These are phyloP conservation scores for Euphonia xanthogaster DNA, from an alignment of 2,797 vertebrate genomes.

Conservation along the genomic window DNA sequence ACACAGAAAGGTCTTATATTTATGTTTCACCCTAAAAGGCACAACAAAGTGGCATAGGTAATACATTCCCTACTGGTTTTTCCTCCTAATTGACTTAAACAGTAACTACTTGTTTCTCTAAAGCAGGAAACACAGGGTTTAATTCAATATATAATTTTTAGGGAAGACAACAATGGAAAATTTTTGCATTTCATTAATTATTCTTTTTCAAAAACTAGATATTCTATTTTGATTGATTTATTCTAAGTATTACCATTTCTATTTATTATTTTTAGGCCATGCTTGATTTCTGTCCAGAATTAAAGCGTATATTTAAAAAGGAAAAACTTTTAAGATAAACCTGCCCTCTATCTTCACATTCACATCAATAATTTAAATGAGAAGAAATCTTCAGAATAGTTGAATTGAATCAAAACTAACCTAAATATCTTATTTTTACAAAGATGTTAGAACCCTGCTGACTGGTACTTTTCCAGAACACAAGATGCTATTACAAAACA, in stretches of 20 bases:
- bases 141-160: background rate
- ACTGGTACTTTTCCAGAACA: background rate
- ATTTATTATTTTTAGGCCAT: background rate
- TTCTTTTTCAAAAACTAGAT: background rate
- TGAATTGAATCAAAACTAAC: background rate
- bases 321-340: background rate
- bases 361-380: background rate
- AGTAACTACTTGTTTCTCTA: background rate
- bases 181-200: background rate
- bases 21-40: background rate
- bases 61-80: background rate
- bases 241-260: background rate
- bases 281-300: background rate
- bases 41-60: background rate
- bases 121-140: background rate
- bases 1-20: background rate
- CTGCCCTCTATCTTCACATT: background rate
- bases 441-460: background rate
- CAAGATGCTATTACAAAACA: background rate
- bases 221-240: background rate
- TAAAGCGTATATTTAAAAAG: background rate
- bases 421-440: background rate
- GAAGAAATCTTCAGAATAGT: background rate
- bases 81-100: background rate
- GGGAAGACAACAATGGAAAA: background rate